These are phyloP conservation scores for Ommatoiulus sabulosus DNA, from an alignment of 2,888 invertebrate genomes.

Conservation along the genomic window DNA sequence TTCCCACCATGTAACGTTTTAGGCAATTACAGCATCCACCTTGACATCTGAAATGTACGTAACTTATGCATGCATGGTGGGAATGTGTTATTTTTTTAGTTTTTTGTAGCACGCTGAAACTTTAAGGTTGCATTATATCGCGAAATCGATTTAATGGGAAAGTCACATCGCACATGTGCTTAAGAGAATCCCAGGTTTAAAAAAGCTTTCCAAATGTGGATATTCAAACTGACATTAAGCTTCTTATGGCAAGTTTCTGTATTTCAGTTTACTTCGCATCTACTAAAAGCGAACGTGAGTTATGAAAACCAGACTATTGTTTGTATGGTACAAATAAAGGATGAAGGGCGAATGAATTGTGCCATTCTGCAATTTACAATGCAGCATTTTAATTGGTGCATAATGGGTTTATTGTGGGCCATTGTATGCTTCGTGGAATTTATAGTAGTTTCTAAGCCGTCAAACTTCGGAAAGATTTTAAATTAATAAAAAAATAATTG, in stretches of 20 bases:
- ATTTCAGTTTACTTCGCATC: neutral
- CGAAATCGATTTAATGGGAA: neutral
- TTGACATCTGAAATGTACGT: slow-evolving; percentile 12
- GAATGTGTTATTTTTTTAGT: neutral
- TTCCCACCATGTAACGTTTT: neutral
- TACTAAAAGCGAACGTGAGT: neutral
- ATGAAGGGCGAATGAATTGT: slow-evolving; percentile 38
- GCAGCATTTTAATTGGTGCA: neutral
- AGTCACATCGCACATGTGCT: neutral
- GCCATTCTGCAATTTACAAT: neutral
- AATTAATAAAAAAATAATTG: slow-evolving; percentile 27
- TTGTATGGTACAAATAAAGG: neutral
- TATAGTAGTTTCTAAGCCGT: neutral
- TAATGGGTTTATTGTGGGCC: neutral
- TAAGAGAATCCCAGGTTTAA: neutral
- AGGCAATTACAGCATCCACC: slow-evolving; percentile 3
- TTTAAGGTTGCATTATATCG: neutral
- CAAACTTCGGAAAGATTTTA: neutral
- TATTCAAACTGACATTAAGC: neutral
- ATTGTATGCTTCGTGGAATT: neutral
- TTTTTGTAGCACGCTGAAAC: neutral
- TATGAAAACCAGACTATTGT: neutral
- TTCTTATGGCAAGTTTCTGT: neutral
- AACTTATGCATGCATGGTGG: neutral
- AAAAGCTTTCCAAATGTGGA: neutral